Evolutionary conservation across 64 coral and sea anemone genomes (phyloP).

Genomic region (Dendronephthya gigantea): DNA sequence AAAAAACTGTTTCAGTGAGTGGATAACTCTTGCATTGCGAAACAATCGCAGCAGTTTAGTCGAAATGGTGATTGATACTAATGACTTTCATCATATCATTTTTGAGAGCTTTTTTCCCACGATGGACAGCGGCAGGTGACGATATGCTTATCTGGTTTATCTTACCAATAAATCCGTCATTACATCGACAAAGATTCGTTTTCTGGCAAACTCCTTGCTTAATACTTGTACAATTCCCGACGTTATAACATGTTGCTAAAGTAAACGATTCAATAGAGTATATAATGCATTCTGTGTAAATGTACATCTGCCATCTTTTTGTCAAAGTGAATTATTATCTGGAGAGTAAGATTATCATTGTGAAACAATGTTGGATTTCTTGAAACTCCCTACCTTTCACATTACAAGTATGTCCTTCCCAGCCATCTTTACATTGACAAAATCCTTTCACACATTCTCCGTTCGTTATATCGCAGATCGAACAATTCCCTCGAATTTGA

Average conservation of each 20-base stretch:
- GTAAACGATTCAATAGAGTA: background rate
- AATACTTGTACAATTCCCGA: conserved; percentile 47
- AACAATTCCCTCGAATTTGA: conserved; percentile 25
- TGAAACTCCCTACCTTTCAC: conserved; percentile 28
- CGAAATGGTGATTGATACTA: too few species aligned
- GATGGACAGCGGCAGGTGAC: background rate
- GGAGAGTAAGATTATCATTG: too few species aligned
- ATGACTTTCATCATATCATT: too few species aligned
- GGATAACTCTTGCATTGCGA: too few species aligned
- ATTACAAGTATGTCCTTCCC: conserved; percentile 43
- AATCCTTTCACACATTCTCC: conserved; percentile 50
- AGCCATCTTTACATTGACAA: conserved; percentile 46
- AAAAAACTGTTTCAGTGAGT: too few species aligned
- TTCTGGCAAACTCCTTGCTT: conserved; percentile 40
- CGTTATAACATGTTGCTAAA: conserved; percentile 49
- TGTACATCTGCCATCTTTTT: too few species aligned
- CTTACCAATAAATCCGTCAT: conserved; percentile 55
- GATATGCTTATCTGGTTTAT: background rate
- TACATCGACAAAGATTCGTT: conserved; percentile 46
- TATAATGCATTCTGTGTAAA: too few species aligned
- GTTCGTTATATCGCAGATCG: conserved; percentile 23
- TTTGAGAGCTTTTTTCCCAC: too few species aligned
- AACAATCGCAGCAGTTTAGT: too few species aligned
- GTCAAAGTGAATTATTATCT: too few species aligned
- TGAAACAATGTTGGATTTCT: background rate